A percentile compares a stretch with the other conserved stretches of the same genome.
Conservation (phyloP, 2,888 invertebrate species). For the Caenorhabditis becei region DNA sequence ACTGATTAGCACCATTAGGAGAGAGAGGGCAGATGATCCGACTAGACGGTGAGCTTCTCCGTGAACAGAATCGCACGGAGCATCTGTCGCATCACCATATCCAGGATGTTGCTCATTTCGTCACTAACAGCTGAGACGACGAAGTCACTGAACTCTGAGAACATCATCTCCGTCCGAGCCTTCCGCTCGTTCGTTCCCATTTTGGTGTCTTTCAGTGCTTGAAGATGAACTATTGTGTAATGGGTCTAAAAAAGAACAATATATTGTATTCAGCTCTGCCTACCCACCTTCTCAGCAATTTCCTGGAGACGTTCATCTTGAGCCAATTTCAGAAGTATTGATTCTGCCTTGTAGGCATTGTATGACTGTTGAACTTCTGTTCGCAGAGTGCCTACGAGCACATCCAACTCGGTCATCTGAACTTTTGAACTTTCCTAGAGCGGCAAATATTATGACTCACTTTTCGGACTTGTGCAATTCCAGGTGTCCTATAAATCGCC, state of each 20-base stretch:
- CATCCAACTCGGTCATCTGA: conserved; percentile 71
- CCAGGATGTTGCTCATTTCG: conserved; percentile 64
- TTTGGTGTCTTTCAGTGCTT: conserved; percentile 61
- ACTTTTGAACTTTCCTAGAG: too few species aligned
- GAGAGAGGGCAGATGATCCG: background rate
- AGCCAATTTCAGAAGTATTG: conserved; percentile 65
- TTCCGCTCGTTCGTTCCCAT: conserved; percentile 69
- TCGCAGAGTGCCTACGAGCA: conserved; percentile 68
- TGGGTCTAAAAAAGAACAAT: conserved; percentile 58
- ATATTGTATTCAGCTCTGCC: background rate
- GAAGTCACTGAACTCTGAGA: conserved; percentile 68
- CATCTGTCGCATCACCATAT: conserved; percentile 68
- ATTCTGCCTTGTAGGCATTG: conserved; percentile 67
- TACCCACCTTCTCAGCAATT: conserved; percentile 67
- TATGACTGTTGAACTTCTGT: conserved; percentile 71
- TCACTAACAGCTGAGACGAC: conserved; percentile 64
- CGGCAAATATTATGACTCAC: conserved; percentile 44
- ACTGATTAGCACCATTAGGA: conserved; percentile 16
- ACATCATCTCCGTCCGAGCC: conserved; percentile 68
- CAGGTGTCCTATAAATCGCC: conserved; percentile 71
- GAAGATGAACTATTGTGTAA: conserved; percentile 70
- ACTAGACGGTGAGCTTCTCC: conserved; percentile 62
- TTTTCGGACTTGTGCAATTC: conserved; percentile 65
- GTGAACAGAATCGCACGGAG: conserved; percentile 70
- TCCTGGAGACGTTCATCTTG: conserved; percentile 69